These are phyloP conservation scores for Petrolisthes manimaculis DNA, from an alignment of 2,888 invertebrate species.

Conservation along the genomic window DNA sequence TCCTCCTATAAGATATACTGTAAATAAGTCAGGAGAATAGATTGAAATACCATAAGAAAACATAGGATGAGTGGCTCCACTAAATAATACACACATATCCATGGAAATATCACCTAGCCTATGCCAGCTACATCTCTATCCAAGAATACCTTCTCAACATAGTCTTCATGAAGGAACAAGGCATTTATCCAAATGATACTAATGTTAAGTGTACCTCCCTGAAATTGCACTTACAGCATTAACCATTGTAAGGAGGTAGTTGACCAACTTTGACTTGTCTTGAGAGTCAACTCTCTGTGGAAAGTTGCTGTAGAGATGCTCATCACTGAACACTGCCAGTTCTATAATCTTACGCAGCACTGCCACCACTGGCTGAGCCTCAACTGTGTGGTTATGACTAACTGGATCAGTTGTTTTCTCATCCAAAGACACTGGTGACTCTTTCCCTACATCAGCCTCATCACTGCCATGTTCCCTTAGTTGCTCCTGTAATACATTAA, in stretches of 20 bases:
- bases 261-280: constrained; percentile 15
- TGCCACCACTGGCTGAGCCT: not conserved
- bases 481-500: not conserved
- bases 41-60: no score
- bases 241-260: constrained; percentile 40
- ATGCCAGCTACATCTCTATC: no score
- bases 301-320: constrained; percentile 66
- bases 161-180: not conserved
- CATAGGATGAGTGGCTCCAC: no score
- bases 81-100: not conserved
- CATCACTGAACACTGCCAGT: constrained; percentile 69
- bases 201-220: not conserved
- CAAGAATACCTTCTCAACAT: not conserved
- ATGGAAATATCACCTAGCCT: no score
- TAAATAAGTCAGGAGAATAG: no score
- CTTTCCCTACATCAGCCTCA: not conserved
- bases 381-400: constrained; percentile 13
- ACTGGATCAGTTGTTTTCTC: not conserved
- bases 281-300: constrained; percentile 14
- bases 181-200: not conserved
- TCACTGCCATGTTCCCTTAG: not conserved
- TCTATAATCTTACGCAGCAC: constrained; percentile 67
- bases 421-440: not conserved
- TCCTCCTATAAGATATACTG: no score
- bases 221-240: constrained; percentile 40